phyloP scores from a whole-genome alignment of 2,797 vertebrate genomes.

The Urophycis tenuis region DNA sequence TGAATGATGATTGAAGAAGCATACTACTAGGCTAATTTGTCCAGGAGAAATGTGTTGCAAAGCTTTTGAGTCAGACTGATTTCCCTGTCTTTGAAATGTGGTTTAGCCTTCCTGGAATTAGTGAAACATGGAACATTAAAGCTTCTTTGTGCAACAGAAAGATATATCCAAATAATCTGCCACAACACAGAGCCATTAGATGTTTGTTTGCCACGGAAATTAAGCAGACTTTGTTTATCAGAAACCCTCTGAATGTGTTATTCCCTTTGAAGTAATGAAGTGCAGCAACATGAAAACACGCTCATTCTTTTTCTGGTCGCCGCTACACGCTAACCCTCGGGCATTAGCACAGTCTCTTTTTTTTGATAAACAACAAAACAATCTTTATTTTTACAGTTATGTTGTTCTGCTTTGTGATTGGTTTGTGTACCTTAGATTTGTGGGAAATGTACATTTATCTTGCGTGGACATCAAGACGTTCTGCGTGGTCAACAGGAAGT shows the following conservation, averaged over 20 bases:
- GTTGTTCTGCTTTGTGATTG: slow-evolving; percentile 25
- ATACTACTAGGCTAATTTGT: neutral
- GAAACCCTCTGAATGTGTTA: slow-evolving; percentile 68
- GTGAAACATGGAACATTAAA: slow-evolving; percentile 39
- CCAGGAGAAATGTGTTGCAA: neutral
- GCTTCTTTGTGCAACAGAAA: slow-evolving; percentile 50
- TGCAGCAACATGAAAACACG: slow-evolving; percentile 69
- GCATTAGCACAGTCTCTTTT: slow-evolving; percentile 53
- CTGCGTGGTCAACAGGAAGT: neutral
- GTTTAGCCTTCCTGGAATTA: neutral
- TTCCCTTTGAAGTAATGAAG: slow-evolving; percentile 79
- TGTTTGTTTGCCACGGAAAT: slow-evolving; percentile 64
- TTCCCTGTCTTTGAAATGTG: neutral
- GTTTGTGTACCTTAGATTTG: slow-evolving; percentile 14
- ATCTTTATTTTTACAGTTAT: slow-evolving; percentile 42
- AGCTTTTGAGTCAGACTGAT: neutral
- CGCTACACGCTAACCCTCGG: slow-evolving; percentile 67
- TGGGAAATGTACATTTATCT: neutral
- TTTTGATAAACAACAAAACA: slow-evolving; percentile 50
- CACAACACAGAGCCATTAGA: slow-evolving; percentile 62
- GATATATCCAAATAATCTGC: slow-evolving; percentile 62
- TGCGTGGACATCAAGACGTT: neutral
- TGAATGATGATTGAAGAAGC: neutral
- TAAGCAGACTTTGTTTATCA: slow-evolving; percentile 70
- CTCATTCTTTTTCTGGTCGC: slow-evolving; percentile 63